Percentiles rank a stretch among this genome's conserved stretches.
These are phyloP conservation scores for Hippocampus guttulatus DNA, from an alignment of 2,113 vertebrate genomes.

Conservation along the genomic window DNA sequence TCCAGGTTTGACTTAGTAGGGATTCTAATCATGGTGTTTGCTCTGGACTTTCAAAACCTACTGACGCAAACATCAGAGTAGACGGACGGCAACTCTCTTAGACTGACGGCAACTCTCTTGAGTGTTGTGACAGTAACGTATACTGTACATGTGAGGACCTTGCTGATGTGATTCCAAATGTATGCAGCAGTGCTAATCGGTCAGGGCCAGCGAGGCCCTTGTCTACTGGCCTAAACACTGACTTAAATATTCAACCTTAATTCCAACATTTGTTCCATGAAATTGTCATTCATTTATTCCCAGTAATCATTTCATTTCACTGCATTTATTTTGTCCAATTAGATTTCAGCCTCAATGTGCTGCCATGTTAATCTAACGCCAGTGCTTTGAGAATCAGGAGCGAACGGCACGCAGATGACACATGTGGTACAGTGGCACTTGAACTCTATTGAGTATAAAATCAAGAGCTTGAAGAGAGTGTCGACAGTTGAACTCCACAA, in stretches of 20 bases:
- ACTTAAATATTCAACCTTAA: neutral
- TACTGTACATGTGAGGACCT: slow-evolving; percentile 44
- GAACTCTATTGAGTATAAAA: neutral
- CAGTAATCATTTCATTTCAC: too few relatives aligned
- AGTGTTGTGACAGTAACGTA: slow-evolving; percentile 62
- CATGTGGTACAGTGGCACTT: neutral
- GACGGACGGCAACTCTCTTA: slow-evolving; percentile 47
- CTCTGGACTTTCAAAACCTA: slow-evolving; percentile 46
- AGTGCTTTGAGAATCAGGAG: too few relatives aligned
- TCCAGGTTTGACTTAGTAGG: slow-evolving; percentile 18
- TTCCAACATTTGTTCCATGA: neutral
- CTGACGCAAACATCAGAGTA: slow-evolving; percentile 48
- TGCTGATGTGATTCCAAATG: slow-evolving; percentile 48
- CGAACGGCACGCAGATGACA: too few relatives aligned
- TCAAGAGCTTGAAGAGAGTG: neutral
- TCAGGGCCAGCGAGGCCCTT: neutral
- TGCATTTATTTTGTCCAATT: too few relatives aligned
- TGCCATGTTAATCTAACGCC: too few relatives aligned
- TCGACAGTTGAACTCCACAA: too few relatives aligned
- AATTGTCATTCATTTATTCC: neutral
- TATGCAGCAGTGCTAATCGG: neutral
- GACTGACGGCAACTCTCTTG: slow-evolving; percentile 5
- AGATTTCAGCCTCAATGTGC: too few relatives aligned
- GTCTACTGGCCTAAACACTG: neutral
- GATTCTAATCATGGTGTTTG: slow-evolving; percentile 60